Base-by-base conservation (phyloP, 2,113 vertebrate genomes). In the Phalacrocorax brasilianus region DNA sequence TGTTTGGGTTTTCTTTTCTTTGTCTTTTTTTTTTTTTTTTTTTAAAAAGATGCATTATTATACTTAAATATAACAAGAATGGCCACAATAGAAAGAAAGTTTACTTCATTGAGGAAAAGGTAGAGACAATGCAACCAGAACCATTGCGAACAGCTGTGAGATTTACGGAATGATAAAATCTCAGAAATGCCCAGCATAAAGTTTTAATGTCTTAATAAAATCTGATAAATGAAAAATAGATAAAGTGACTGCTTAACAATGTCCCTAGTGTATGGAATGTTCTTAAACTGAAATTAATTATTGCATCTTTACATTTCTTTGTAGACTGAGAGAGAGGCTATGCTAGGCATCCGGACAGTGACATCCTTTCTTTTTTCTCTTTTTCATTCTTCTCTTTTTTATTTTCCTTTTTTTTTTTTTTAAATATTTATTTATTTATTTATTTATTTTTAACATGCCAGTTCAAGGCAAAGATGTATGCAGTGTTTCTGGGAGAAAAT, bases 151-250 rank as follows among this genome's bases (percentile, higher is more conserved):
- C 85, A 92, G 88, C 74, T 88, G 35, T 72, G 88, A 92, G 91
- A 95, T 93, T 91, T 93, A 85, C 74, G 72, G 74, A 92, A 94
- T 73, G 85, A 61, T 93, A 66, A 85, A 85, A 84, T 71, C 68
- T 92, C 74, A 72, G 81, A 94, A 96, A 95, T 83, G 63, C 71
- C 59, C 79, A 85, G 30, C 74, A 47, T 95, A 87, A 97, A 95
- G 82, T 95, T 95, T 95, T 93, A 96, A 86, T 81, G 63, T 96
- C 85, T 95, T 91, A 89, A 93, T 94, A 97, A 96, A 97, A 85
- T 91, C 89, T 91, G 79, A 85, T 89, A 95, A 97, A 96, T 95
- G 89, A 85, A 96, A 97, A 96, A 95, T 94, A 95, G 89, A 94
- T 95, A 94, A 96, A 96, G 77, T 83, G 82, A 85, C 91, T 94